Evolutionary conservation across 2,797 vertebrate genomes (phyloP), one percentile per base, ranked within the genome.

Genomic region (Danio choprae): DNA sequence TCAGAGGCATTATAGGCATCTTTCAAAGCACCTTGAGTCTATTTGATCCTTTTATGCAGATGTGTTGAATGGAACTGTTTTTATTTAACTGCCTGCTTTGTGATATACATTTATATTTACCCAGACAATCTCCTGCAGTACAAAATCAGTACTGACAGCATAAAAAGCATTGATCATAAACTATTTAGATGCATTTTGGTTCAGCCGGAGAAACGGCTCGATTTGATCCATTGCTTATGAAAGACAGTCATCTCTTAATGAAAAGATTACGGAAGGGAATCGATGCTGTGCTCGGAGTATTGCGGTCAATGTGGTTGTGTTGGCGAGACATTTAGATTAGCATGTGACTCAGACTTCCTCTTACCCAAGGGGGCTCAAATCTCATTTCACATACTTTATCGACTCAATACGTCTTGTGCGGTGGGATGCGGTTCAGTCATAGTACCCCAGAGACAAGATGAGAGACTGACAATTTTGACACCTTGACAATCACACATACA

Each of bases 371-470:
- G 87, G 84, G 68, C 43, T 63, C 71, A 88, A 89, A 90, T 91
- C 84, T 81, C 85, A 87, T 91, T 88, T 87, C 86, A 82, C 83
- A 84, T 81, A 81, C 84, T 80, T 77, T 86, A 87, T 69, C 83
- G 80, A 71, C 82, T 82, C 36, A 78, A 77, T 76, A 88, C 89
- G 87, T 89, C 81, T 87, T 83, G 86, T 81, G 70, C 75, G 78
- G 64, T 68, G 20, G 84, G 86, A 77, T 77, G 71, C 68, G 79
- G 76, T 69, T 77, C 43, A 68, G 58, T 70, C 60, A n/a, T 46
- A 63, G 67, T 78, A 83, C 74, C 83, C 68, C 81, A 84, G 87
- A 83, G 83, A 74, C 83, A 46, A 82, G 58, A 77, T 71, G 65
- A 84, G 76, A 86, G 68, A 44, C 9, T 78, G 81, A 78, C 40